Conservation (phyloP, 2,113 vertebrate genomes). For the Oncorhynchus mykiss region DNA sequence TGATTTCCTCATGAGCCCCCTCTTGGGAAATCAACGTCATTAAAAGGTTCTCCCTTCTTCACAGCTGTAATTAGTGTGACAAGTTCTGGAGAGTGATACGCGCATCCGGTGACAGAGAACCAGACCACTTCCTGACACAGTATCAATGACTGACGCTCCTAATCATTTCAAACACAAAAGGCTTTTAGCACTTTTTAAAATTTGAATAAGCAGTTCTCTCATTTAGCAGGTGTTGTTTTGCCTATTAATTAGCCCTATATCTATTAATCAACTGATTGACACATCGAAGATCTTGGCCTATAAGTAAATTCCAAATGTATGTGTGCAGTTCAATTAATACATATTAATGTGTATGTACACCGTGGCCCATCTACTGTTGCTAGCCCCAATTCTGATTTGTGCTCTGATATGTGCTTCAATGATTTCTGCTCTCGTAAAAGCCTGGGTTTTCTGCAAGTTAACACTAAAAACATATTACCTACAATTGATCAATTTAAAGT, state of each 20-base stretch:
- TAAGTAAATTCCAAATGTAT: neutral
- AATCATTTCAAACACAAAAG: neutral
- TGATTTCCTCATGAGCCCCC: too few relatives aligned
- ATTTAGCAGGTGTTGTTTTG: neutral
- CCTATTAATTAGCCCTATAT: neutral
- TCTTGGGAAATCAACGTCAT: too few relatives aligned
- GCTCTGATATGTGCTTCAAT: too few relatives aligned
- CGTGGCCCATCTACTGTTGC: too few relatives aligned
- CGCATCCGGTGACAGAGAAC: constrained; percentile 15
- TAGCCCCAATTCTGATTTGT: too few relatives aligned
- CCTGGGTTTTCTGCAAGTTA: too few relatives aligned
- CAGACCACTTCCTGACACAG: neutral
- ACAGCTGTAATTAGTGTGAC: constrained; percentile 17
- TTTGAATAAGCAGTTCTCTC: neutral
- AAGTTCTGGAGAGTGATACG: constrained; percentile 1
- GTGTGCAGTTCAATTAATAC: neutral
- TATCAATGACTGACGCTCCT: neutral
- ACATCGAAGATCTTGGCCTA: neutral
- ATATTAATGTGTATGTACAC: neutral
- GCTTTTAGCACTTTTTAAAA: neutral
- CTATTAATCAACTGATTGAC: neutral
- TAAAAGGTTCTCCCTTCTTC: too few relatives aligned
- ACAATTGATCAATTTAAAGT: too few relatives aligned
- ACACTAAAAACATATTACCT: too few relatives aligned
- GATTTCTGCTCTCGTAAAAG: too few relatives aligned